Evolutionary conservation across 2,113 vertebrate species (phyloP).

Genomic region (Corythornis madagascariensis): DNA sequence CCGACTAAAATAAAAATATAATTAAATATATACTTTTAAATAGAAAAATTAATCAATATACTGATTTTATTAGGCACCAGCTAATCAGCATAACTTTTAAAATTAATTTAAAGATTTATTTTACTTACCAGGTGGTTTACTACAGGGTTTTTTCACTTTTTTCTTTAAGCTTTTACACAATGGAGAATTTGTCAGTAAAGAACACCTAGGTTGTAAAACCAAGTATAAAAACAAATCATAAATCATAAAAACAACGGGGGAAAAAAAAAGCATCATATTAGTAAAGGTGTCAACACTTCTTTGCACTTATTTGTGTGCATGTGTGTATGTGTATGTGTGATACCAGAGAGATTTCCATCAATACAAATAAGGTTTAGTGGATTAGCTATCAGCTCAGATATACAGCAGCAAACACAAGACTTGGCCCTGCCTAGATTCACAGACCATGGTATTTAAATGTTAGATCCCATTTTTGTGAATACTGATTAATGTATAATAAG

Average conservation of each 20-base stretch:
- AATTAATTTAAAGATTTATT: neutral
- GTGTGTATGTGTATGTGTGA: too few relatives aligned
- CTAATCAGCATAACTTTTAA: neutral
- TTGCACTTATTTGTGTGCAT: too few relatives aligned
- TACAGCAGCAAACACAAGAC: neutral
- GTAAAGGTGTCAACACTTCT: neutral
- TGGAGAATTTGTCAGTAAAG: slow-evolving; percentile 78
- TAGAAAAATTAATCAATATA: neutral
- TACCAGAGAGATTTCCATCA: neutral
- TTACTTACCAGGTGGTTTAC: slow-evolving; percentile 74
- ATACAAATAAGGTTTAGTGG: neutral
- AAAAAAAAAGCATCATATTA: neutral
- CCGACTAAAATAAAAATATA: neutral
- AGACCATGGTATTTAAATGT: neutral
- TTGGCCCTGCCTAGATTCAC: neutral
- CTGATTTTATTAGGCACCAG: neutral
- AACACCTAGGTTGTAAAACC: slow-evolving; percentile 73
- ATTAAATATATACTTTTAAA: neutral
- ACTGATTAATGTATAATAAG: neutral
- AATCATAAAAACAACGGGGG: too few relatives aligned
- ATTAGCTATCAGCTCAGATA: neutral
- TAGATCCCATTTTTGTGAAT: neutral
- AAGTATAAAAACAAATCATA: neutral
- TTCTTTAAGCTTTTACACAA: slow-evolving; percentile 73
- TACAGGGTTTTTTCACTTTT: neutral